Conservation (phyloP, 2,113 vertebrate species). For the Neopipo cinnamomea region DNA sequence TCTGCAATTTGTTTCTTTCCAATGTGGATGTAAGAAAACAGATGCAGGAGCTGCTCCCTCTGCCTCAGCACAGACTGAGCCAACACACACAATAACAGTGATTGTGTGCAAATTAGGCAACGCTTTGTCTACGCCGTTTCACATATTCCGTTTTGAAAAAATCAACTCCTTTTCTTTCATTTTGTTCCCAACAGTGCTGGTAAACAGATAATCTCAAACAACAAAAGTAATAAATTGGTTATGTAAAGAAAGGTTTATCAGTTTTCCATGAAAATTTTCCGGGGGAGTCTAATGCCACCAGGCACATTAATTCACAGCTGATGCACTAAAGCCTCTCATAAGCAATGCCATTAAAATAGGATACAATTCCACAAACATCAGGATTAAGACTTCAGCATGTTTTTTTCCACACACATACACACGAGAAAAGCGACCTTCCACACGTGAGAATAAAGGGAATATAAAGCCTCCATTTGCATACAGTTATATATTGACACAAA, state of each 20-base stretch:
- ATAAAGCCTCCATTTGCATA: not conserved
- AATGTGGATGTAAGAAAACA: not conserved
- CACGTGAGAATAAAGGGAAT: not conserved
- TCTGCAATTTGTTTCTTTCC: not conserved
- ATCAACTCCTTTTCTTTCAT: not conserved
- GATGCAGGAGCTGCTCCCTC: not conserved
- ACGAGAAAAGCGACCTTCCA: not conserved
- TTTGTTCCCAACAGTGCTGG: not conserved
- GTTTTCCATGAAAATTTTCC: not conserved
- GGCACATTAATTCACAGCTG: not conserved
- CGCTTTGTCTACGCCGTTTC: rapidly evolving
- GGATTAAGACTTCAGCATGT: not conserved
- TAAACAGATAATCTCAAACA: constrained; percentile 46
- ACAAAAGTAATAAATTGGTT: constrained; percentile 6
- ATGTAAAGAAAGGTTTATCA: not conserved
- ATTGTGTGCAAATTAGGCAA: constrained; percentile 43
- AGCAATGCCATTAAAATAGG: not conserved
- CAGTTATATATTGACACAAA: not conserved
- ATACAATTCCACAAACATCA: not conserved
- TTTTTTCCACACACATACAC: not conserved
- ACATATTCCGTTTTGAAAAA: not conserved
- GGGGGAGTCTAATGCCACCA: not conserved
- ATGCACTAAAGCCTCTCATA: not conserved
- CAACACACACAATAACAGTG: not conserved
- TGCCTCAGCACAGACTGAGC: not conserved